phyloP scores from a whole-genome alignment of 1,140 invertebrate species.

The Heliconius congener region DNA sequence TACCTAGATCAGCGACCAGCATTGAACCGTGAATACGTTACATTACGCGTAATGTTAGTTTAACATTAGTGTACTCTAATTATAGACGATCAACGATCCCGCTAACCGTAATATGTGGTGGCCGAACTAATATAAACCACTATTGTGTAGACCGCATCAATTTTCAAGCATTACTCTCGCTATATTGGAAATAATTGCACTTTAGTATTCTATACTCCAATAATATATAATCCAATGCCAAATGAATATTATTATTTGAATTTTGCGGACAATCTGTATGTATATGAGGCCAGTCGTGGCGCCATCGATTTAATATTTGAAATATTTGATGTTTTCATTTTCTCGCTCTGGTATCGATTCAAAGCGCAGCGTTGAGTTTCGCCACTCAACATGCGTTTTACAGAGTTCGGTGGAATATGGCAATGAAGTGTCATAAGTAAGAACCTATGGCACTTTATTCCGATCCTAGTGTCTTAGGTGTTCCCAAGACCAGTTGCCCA shows the following conservation, averaged over 20 bases:
- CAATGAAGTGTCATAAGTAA: too few relatives aligned
- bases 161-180: neutral
- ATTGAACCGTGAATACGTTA: slow-evolving; percentile 13
- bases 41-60: slow-evolving; percentile 22
- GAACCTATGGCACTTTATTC: too few relatives aligned
- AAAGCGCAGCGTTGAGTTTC: too few relatives aligned
- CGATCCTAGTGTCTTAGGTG: too few relatives aligned
- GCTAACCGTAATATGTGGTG: slow-evolving; percentile 18
- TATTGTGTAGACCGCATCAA: slow-evolving; percentile 15
- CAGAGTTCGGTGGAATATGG: too few relatives aligned
- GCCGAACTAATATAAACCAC: slow-evolving; percentile 12
- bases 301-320: too few relatives aligned
- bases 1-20: neutral
- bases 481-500: too few relatives aligned
- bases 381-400: too few relatives aligned
- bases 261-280: neutral
- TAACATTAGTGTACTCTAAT: slow-evolving; percentile 19
- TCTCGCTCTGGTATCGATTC: too few relatives aligned
- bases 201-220: neutral
- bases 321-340: too few relatives aligned
- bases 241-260: neutral
- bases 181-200: slow-evolving; percentile 5
- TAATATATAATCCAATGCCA: neutral
- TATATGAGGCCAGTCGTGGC: too few relatives aligned
- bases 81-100: slow-evolving; percentile 20